Evolutionary conservation across 2,888 invertebrate species (phyloP).

Genomic region (Biston stratarius): DNA sequence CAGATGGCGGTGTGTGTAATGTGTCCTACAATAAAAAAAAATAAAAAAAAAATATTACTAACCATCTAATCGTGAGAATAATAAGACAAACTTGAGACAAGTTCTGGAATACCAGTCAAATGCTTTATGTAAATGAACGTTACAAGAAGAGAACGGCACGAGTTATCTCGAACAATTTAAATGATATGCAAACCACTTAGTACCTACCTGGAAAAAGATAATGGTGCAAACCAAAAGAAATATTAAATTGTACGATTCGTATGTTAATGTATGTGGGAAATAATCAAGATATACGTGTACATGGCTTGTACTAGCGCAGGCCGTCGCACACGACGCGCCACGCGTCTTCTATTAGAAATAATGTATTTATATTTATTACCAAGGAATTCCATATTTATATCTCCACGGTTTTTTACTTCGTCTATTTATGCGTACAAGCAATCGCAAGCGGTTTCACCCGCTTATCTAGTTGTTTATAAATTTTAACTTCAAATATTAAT

Average conservation of each 20-base stretch:
- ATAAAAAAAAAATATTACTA: too few species aligned
- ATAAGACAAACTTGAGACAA: conserved; percentile 1
- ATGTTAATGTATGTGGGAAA: conserved; percentile 78
- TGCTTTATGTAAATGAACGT: conserved; percentile 59
- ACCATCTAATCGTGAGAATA: not conserved
- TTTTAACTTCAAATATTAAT: too few species aligned
- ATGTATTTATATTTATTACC: conserved; percentile 50
- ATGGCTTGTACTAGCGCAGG: conserved; percentile 54
- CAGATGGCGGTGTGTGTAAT: too few species aligned
- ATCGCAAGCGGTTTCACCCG: too few species aligned
- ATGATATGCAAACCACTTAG: conserved; percentile 76
- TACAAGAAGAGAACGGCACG: conserved; percentile 63
- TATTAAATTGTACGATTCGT: conserved; percentile 74
- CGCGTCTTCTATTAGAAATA: conserved; percentile 60
- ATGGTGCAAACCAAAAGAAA: conserved; percentile 72
- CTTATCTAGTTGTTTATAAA: too few species aligned
- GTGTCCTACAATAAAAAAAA: too few species aligned
- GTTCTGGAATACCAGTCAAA: conserved; percentile 38
- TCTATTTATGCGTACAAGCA: conserved; percentile 18
- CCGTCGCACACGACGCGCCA: conserved; percentile 61
- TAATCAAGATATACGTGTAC: conserved; percentile 61
- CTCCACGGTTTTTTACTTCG: conserved; percentile 25
- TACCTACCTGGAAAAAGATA: conserved; percentile 76
- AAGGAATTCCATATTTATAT: conserved; percentile 34
- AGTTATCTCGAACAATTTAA: conserved; percentile 71